phyloP scores from a whole-genome alignment of 2,797 vertebrate genomes.

The Sternarchorhynchus goeldii region DNA sequence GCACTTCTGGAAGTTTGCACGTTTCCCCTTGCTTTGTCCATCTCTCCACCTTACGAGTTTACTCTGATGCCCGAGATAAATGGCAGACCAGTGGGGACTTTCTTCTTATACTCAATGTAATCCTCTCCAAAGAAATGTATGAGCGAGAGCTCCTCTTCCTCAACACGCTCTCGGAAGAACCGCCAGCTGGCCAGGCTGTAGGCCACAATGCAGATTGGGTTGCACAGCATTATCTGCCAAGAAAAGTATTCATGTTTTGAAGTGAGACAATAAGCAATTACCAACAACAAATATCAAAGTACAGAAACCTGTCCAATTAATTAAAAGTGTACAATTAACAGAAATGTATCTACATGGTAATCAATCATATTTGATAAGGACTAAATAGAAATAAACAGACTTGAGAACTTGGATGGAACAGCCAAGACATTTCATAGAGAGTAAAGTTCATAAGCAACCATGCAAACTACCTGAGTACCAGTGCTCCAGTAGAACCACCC shows the following conservation, averaged over 20 bases:
- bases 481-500: slow-evolving; percentile 99
- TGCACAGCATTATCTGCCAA: slow-evolving; percentile 89
- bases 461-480: slow-evolving; percentile 88
- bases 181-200: slow-evolving; percentile 93
- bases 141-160: slow-evolving; percentile 93
- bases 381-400: too few species aligned
- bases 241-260: slow-evolving; percentile 2
- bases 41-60: slow-evolving; percentile 71
- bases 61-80: slow-evolving; percentile 93
- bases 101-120: slow-evolving; percentile 92
- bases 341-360: too few species aligned
- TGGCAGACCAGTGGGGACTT: slow-evolving; percentile 88
- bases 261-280: background rate
- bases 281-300: background rate
- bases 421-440: background rate
- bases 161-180: slow-evolving; percentile 94
- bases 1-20: slow-evolving; percentile 44
- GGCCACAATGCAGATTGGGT: slow-evolving; percentile 88
- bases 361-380: too few species aligned
- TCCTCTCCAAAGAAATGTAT: slow-evolving; percentile 97
- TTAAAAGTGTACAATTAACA: too few species aligned
- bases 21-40: slow-evolving; percentile 36
- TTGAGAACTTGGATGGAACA: background rate
- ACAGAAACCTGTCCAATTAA: too few species aligned
- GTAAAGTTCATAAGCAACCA: background rate